Evolutionary conservation across 2,113 vertebrate species (phyloP).

Genomic region (Hippocampus zosterae): DNA sequence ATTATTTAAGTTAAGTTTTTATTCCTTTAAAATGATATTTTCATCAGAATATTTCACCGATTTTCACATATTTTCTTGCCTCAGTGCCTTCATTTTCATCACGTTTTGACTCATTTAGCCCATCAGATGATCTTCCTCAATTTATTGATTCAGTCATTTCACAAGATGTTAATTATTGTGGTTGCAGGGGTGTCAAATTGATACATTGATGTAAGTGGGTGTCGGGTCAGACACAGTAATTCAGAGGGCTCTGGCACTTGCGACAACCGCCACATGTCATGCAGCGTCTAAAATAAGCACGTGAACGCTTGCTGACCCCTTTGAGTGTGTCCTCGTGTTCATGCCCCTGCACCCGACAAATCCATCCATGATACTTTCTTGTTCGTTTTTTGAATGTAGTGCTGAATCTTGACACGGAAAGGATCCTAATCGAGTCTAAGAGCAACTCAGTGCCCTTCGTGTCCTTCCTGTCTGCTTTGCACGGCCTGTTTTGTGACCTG

Average conservation of each 20-base stretch:
- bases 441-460: background rate
- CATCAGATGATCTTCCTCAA: background rate
- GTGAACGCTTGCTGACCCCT: slow-evolving; percentile 1
- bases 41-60: too few relatives aligned
- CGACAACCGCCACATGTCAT: slow-evolving; percentile 1
- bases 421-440: slow-evolving; percentile 25
- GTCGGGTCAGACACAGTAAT: background rate
- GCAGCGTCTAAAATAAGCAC: slow-evolving; percentile 13
- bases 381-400: background rate
- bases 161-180: background rate
- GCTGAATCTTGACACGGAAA: rapidly evolving
- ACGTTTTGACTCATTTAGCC: background rate
- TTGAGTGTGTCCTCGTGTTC: background rate
- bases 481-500: background rate
- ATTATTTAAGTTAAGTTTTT: too few relatives aligned
- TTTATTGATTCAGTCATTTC: background rate
- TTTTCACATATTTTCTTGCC: too few relatives aligned
- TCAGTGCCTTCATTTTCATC: too few relatives aligned
- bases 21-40: too few relatives aligned
- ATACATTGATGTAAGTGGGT: background rate
- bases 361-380: background rate
- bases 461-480: slow-evolving; percentile 13
- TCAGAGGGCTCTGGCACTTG: background rate
- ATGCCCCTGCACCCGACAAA: background rate
- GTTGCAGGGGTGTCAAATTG: background rate